phyloP scores from a whole-genome alignment of 2,797 vertebrate species.

The Taenioides sp. region DNA sequence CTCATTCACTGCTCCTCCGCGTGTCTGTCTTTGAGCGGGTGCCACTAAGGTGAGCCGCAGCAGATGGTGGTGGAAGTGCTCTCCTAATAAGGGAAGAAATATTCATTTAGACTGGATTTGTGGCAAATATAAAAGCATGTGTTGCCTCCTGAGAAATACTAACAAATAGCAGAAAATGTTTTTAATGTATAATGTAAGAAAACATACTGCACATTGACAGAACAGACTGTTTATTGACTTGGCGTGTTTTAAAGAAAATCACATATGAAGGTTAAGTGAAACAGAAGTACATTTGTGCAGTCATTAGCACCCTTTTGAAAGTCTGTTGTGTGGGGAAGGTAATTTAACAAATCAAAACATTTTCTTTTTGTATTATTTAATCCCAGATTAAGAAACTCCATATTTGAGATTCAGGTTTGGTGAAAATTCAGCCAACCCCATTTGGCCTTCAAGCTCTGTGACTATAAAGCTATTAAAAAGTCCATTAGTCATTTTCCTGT shows the following conservation, averaged over 20 bases:
- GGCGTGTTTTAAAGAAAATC: not conserved
- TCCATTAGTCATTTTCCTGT: constrained; percentile 9
- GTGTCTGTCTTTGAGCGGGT: constrained; percentile 13
- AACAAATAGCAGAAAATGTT: constrained; percentile 5
- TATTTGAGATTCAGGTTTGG: not conserved
- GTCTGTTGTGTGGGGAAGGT: not conserved
- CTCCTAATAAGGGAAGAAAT: constrained; percentile 16
- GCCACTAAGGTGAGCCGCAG: constrained; percentile 22
- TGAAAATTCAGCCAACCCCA: not conserved
- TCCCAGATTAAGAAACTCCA: not conserved
- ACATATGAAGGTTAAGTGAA: not conserved
- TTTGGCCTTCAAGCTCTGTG: constrained; percentile 5
- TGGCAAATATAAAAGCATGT: constrained; percentile 7
- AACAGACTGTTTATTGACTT: not conserved
- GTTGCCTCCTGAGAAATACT: not conserved
- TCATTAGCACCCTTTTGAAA: not conserved
- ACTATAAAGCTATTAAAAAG: constrained; percentile 8
- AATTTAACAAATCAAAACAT: not conserved
- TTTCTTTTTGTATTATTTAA: not conserved
- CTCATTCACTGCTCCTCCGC: constrained; percentile 20
- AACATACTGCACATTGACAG: not conserved
- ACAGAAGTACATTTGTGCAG: not conserved
- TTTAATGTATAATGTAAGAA: not conserved
- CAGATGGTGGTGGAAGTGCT: constrained; percentile 21
- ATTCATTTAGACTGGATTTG: constrained; percentile 11